Conservation (phyloP, 2,113 vertebrate genomes). For the Athene noctua region DNA sequence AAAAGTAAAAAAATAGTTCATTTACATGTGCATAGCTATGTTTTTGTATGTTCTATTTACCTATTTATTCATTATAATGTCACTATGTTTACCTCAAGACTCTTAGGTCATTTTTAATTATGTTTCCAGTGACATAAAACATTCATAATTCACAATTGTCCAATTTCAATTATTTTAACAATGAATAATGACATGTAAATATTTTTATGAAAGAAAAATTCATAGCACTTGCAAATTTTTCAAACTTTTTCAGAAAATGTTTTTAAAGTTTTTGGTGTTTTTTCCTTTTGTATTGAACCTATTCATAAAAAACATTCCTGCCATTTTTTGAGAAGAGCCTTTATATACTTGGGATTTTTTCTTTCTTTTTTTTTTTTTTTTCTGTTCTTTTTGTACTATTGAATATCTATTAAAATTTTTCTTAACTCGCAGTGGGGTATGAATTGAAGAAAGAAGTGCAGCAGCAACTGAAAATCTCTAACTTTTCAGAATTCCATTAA, state of each 20-base stretch:
- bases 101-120: neutral
- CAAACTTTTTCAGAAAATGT: neutral
- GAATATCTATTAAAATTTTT: neutral
- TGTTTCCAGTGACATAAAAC: neutral
- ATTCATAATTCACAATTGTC: neutral
- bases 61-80: neutral
- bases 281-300: neutral
- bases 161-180: neutral
- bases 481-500: neutral
- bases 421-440: neutral
- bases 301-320: neutral
- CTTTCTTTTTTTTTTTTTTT: neutral
- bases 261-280: neutral
- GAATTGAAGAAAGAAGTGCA: neutral
- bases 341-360: fast-evolving
- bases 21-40: neutral
- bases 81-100: neutral
- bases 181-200: neutral
- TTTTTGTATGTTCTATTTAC: neutral
- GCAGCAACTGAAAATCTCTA: neutral
- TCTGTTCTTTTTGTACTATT: neutral
- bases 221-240: neutral
- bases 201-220: neutral
- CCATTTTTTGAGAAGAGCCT: neutral
- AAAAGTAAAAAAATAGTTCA: neutral